Base-by-base conservation (phyloP, 1,140 invertebrate species). In the Oncopeltus fasciatus region DNA sequence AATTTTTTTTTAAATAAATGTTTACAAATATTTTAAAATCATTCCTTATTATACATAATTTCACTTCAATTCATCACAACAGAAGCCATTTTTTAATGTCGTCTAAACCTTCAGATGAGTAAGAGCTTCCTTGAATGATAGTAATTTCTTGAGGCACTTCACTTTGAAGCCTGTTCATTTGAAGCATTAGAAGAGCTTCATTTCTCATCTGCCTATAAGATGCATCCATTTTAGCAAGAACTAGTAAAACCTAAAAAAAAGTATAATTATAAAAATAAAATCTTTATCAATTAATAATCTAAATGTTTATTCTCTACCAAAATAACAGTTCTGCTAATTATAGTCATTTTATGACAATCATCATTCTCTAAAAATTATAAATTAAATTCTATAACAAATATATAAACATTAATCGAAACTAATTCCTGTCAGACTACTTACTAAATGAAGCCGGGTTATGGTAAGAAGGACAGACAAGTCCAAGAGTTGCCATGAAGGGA, bases 401-500 rank as follows among this genome's bases (percentile, higher is more conserved):
- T n/a, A n/a, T n/a, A n/a, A n/a, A n/a, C n/a, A n/a, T n/a, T n/a
- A n/a, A n/a, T n/a, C n/a, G n/a, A n/a, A n/a, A n/a, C n/a, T n/a
- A n/a, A n/a, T n/a, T n/a, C n/a, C n/a, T n/a, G n/a, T n/a, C n/a
- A n/a, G n/a, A n/a, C n/a, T 38, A 57, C 56, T 57, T 21, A 92
- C 89, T 78, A 75, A 90, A 97, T 76, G 96, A 93, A 21, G 93
- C 92, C 3, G 93, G 92, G 74, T 97, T 98, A 73, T 97, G 92
- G 70, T 95, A 97, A 21, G 86, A 78, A 1, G 95, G 95, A 73
- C 94, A 97, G 11, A 81, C 75, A 2, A 94, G 75, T 12, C 86
- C 87, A 28, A 91, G 80, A 0, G 81, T 81, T 3, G 78, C 76
- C 28, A 96, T 77, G 70, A 93, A 92, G n/a, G 90, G 85, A 9